Conservation (phyloP, 2,113 vertebrate genomes). For the Zosterops pallidus region DNA sequence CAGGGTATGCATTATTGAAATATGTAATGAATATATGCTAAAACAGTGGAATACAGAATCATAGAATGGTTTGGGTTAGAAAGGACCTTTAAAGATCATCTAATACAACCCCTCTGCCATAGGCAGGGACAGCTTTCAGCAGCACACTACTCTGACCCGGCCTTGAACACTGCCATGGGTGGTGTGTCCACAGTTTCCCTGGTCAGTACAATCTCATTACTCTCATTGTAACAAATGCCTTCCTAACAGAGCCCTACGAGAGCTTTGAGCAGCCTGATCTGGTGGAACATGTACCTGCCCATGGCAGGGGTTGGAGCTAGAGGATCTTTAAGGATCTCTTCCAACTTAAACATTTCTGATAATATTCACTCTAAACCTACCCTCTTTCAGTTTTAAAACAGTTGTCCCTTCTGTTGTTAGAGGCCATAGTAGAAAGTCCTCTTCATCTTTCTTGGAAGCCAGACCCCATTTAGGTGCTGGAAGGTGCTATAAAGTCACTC, state of each 20-base stretch:
- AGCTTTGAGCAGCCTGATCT: background rate
- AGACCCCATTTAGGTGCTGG: background rate
- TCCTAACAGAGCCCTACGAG: background rate
- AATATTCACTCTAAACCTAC: background rate
- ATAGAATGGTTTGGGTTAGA: background rate
- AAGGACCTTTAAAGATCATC: background rate
- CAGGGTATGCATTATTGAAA: background rate
- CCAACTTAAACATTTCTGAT: background rate
- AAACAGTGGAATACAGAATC: background rate
- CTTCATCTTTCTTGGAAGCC: background rate
- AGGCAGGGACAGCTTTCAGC: background rate
- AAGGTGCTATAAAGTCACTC: background rate
- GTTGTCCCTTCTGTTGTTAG: background rate
- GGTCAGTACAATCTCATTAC: background rate
- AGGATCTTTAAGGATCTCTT: background rate
- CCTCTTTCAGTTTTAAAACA: background rate
- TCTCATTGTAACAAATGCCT: background rate
- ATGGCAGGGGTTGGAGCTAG: background rate
- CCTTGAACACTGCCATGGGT: background rate
- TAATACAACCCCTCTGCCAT: background rate
- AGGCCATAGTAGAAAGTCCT: background rate
- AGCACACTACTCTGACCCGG: background rate
- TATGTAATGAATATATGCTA: background rate
- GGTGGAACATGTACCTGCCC: background rate
- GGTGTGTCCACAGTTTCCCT: background rate